Evolutionary conservation across 2,888 invertebrate genomes (phyloP).

Genomic region (Philereme transversata): DNA sequence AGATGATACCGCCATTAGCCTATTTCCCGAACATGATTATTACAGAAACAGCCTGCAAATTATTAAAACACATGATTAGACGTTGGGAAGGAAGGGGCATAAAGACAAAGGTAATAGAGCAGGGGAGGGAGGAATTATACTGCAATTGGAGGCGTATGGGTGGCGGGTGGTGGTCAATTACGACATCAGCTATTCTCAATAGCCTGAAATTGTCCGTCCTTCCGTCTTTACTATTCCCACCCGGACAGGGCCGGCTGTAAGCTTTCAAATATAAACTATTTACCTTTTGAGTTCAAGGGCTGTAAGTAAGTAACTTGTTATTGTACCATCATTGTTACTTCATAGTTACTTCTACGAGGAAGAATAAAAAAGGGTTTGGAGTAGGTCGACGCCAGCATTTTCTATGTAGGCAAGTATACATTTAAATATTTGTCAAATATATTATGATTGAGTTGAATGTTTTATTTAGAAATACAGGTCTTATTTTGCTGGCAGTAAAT

Average conservation of each 20-base stretch:
- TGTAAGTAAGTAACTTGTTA: no score
- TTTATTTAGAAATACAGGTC: no score
- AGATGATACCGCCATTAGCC: slow-evolving; percentile 12
- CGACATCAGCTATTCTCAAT: slow-evolving; percentile 50
- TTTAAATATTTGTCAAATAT: no score
- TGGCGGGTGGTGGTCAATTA: slow-evolving; percentile 41
- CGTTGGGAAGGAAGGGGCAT: slow-evolving; percentile 16
- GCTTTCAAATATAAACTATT: neutral
- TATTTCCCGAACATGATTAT: slow-evolving; percentile 15
- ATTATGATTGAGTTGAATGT: no score
- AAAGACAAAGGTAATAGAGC: slow-evolving; percentile 27
- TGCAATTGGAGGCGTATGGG: slow-evolving; percentile 29
- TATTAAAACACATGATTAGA: slow-evolving; percentile 27
- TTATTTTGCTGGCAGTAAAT: no score
- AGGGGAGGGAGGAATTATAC: slow-evolving; percentile 22
- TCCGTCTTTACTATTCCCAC: slow-evolving; percentile 32
- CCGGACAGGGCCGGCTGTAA: slow-evolving; percentile 18
- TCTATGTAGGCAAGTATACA: no score
- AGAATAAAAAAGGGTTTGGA: no score
- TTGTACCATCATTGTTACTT: no score
- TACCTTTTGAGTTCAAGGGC: no score
- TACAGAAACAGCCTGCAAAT: slow-evolving; percentile 17
- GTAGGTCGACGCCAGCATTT: no score
- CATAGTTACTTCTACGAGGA: no score
- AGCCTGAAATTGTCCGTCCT: slow-evolving; percentile 41